These are phyloP conservation scores for Motacilla tschutschensis DNA, from an alignment of 2,113 vertebrate genomes.

Conservation along the genomic window DNA sequence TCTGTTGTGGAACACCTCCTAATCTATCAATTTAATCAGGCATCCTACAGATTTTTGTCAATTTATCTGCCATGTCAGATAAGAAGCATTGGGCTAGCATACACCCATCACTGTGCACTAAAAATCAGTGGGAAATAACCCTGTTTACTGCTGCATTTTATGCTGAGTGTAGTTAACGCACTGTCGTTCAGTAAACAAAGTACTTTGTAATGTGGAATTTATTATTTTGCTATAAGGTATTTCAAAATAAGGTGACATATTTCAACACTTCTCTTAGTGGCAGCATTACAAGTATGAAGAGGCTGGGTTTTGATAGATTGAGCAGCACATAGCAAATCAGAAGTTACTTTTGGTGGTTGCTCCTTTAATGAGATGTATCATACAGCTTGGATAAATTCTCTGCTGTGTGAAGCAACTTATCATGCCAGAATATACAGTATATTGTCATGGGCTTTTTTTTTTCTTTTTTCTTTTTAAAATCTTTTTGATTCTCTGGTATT, in stretches of 20 bases:
- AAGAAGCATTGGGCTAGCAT: constrained; percentile 25
- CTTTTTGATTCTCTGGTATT: constrained; percentile 56
- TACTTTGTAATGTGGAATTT: constrained; percentile 50
- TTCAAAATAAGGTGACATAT: constrained; percentile 37
- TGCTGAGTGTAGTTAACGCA: neutral
- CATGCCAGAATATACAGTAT: constrained; percentile 61
- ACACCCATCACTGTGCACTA: neutral
- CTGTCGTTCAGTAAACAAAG: constrained; percentile 43
- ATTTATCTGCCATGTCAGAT: constrained; percentile 23
- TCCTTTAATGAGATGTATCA: constrained; percentile 68
- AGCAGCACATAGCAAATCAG: constrained; percentile 47
- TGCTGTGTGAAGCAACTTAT: constrained; percentile 58
- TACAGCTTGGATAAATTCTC: constrained; percentile 61
- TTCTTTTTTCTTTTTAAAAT: neutral
- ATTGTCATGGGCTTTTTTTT: constrained; percentile 66
- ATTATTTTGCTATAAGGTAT: constrained; percentile 50
- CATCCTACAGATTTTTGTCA: neutral
- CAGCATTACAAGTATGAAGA: constrained; percentile 16
- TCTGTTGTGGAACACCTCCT: neutral
- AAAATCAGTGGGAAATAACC: constrained; percentile 29
- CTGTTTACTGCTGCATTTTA: constrained; percentile 43
- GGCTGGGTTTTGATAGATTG: constrained; percentile 54
- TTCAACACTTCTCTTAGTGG: constrained; percentile 23
- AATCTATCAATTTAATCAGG: constrained; percentile 51
- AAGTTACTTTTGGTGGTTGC: constrained; percentile 67